Evolutionary conservation across 2,113 vertebrate species (phyloP).

Genomic region (Dendrocopos noguchii): DNA sequence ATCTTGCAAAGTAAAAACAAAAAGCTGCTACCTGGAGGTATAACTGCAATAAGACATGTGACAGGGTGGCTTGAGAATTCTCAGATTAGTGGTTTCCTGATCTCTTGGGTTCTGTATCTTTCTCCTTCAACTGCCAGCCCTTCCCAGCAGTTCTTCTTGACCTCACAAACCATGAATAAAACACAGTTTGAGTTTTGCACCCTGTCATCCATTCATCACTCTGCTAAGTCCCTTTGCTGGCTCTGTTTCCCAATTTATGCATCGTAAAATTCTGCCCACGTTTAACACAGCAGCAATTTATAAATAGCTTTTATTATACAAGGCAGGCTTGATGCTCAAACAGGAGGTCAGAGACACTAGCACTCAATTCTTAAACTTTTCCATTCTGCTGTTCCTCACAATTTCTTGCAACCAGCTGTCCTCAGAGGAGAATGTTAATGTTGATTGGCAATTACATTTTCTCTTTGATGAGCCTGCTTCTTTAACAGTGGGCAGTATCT

Average conservation of each 20-base stretch:
- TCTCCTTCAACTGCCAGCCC: conserved; percentile 4
- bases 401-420: background rate
- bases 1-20: background rate
- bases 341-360: background rate
- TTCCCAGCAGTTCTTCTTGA: conserved; percentile 39
- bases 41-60: background rate
- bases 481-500: background rate
- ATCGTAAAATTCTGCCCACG: conserved; percentile 30
- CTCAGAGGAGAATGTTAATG: background rate
- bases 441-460: background rate
- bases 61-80: background rate
- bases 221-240: background rate
- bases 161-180: conserved; percentile 48
- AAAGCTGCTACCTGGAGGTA: background rate
- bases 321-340: conserved; percentile 29
- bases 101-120: background rate
- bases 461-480: background rate
- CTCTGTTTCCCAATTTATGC: conserved; percentile 18
- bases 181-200: conserved; percentile 39
- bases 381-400: background rate
- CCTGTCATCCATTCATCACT: conserved; percentile 44
- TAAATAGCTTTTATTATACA: conserved; percentile 59
- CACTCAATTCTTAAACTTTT: conserved; percentile 13
- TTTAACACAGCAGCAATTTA: conserved; percentile 53
- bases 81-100: background rate